Percentiles rank a stretch among this genome's conserved stretches.
Evolutionary conservation across 2,113 vertebrate genomes (phyloP).

Genomic region (Siphamia tubifer): DNA sequence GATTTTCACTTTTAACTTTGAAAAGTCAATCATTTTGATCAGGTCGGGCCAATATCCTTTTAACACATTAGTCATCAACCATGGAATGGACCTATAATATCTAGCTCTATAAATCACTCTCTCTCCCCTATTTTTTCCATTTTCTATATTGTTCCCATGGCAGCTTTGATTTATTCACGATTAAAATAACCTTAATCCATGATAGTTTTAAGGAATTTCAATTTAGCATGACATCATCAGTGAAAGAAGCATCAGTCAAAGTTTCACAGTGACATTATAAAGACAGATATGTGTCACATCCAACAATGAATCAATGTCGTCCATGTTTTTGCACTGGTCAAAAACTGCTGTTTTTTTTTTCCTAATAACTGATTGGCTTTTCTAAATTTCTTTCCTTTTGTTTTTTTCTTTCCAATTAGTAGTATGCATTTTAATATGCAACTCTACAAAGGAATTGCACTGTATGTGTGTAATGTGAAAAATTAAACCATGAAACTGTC

Average conservation of each 20-base stretch:
- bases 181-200: not conserved
- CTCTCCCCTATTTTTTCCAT: not conserved
- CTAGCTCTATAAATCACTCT: not conserved
- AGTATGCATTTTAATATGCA: no score
- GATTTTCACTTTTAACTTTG: no score
- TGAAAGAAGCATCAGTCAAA: not conserved
- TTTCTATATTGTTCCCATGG: not conserved
- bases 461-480: no score
- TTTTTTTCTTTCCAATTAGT: no score
- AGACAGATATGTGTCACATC: not conserved
- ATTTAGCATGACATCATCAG: not conserved
- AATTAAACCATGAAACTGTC: no score
- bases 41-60: not conserved
- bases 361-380: no score
- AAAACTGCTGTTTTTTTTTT: no score
- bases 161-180: not conserved
- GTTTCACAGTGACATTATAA: not conserved
- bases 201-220: not conserved
- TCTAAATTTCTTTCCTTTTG: no score
- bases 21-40: constrained; percentile 3
- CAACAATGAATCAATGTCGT: not conserved
- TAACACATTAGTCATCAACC: constrained; percentile 6
- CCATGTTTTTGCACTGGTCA: no score
- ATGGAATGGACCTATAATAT: not conserved
- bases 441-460: no score